phyloP scores from a whole-genome alignment of 2,797 vertebrate species.

The Smutsia gigantea region DNA sequence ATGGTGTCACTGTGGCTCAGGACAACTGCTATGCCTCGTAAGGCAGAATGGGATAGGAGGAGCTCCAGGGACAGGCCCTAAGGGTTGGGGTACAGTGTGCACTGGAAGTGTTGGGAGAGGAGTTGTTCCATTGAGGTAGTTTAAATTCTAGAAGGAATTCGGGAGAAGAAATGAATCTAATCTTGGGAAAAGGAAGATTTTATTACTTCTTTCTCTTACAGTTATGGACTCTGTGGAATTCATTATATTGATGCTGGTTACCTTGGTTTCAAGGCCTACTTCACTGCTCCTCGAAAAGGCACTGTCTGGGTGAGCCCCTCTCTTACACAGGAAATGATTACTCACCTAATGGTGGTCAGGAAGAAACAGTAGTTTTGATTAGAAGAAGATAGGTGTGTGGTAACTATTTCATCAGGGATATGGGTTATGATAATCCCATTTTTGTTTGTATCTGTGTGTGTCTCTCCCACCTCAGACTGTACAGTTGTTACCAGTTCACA shows the following conservation, averaged over 20 bases:
- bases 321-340: neutral
- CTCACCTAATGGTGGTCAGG: neutral
- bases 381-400: neutral
- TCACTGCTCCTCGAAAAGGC: constrained; percentile 90
- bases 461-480: neutral
- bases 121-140: neutral
- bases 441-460: neutral
- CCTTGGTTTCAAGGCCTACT: constrained; percentile 89
- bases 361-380: neutral
- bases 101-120: neutral
- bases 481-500: neutral
- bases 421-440: neutral
- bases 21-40: constrained; percentile 94
- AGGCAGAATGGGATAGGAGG: constrained; percentile 54
- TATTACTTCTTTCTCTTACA: constrained; percentile 72
- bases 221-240: constrained; percentile 92
- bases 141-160: constrained; percentile 37
- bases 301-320: constrained; percentile 93
- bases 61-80: constrained; percentile 31
- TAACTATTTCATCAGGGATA: neutral
- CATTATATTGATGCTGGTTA: constrained; percentile 94
- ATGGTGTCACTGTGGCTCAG: constrained; percentile 91
- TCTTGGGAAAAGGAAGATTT: constrained; percentile 22
- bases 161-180: neutral
- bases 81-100: constrained; percentile 18